Evolutionary conservation across 2,888 invertebrate genomes (phyloP).

Genomic region (Spodoptera picta): DNA sequence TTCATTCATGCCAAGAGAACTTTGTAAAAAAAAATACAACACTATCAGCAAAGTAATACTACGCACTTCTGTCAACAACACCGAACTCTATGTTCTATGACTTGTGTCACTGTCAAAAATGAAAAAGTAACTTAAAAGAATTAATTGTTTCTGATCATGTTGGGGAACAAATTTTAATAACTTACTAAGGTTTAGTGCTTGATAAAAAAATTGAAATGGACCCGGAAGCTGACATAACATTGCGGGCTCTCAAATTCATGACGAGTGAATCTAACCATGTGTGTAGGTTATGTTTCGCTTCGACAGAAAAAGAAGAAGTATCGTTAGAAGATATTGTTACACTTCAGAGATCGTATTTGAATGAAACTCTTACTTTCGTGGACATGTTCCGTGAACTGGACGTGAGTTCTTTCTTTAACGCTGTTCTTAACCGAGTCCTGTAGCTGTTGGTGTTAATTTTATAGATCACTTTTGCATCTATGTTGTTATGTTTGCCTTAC

Average conservation of each 20-base stretch:
- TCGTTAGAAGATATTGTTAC: conserved; percentile 65
- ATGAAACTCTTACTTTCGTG: conserved; percentile 65
- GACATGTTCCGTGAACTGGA: conserved; percentile 73
- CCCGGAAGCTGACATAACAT: conserved; percentile 40
- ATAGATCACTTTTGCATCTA: no score
- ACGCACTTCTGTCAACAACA: no score
- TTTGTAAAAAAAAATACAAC: no score
- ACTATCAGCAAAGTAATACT: no score
- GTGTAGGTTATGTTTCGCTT: conserved; percentile 81
- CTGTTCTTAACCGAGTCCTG: no score
- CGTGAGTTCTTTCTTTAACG: conserved; percentile 63
- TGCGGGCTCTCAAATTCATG: conserved; percentile 70
- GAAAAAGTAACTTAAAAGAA: no score
- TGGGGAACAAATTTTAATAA: no score
- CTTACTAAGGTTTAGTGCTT: neutral
- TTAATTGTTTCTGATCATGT: no score
- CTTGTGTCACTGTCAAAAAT: no score
- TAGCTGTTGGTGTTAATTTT: no score
- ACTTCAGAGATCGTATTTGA: conserved; percentile 65
- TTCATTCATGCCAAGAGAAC: no score
- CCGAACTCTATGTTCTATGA: no score
- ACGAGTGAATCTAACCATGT: conserved; percentile 68
- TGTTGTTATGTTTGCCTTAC: neutral
- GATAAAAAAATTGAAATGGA: conserved; percentile 55
- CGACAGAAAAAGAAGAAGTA: conserved; percentile 62